phyloP scores from a whole-genome alignment of 2,113 vertebrate species.

The Lasiurus cinereus region DNA sequence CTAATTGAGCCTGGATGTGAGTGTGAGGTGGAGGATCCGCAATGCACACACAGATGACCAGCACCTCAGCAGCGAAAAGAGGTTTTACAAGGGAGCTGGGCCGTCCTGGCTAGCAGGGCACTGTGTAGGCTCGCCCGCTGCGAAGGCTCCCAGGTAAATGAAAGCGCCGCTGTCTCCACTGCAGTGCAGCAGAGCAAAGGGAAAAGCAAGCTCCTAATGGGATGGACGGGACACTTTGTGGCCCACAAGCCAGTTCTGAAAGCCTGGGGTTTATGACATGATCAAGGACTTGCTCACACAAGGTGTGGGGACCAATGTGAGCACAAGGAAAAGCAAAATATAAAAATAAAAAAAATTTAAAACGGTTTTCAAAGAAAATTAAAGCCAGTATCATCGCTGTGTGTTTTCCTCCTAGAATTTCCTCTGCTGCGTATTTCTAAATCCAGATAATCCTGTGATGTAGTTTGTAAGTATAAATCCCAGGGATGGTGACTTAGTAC shows the following conservation, averaged over 20 bases:
- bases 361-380: neutral
- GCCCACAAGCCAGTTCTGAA: neutral
- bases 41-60: neutral
- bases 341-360: neutral
- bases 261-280: neutral
- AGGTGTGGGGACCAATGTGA: neutral
- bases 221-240: neutral
- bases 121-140: rapidly evolving
- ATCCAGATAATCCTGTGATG: neutral
- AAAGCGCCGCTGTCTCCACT: neutral
- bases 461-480: neutral
- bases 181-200: neutral
- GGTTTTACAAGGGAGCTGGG: neutral
- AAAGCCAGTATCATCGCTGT: neutral
- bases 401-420: slow-evolving; percentile 1
- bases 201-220: neutral
- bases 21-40: neutral
- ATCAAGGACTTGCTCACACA: neutral
- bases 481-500: neutral
- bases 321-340: neutral
- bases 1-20: slow-evolving; percentile 66
- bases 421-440: neutral
- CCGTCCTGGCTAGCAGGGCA: neutral
- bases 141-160: neutral
- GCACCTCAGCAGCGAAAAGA: neutral